A percentile compares a stretch with the other conserved stretches of the same genome.
These are phyloP conservation scores for Pocota personata DNA, from an alignment of 2,888 invertebrate species.

Conservation along the genomic window DNA sequence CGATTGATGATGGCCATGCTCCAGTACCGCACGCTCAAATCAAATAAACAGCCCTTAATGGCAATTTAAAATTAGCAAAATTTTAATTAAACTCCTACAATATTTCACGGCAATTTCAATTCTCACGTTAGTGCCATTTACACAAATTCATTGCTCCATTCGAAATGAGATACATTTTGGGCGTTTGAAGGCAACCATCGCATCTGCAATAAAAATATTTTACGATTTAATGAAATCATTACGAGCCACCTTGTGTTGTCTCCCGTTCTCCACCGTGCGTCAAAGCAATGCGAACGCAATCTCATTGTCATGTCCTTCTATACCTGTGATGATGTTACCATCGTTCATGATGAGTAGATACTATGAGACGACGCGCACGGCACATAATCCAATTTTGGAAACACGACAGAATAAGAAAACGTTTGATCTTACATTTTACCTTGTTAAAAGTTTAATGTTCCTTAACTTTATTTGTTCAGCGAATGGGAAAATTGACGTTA, in stretches of 20 bases:
- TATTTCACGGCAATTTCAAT: slow-evolving; percentile 52
- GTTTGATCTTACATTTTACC: slow-evolving; percentile 66
- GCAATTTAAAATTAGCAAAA: slow-evolving; percentile 69
- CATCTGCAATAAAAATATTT: slow-evolving; percentile 69
- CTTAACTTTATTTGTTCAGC: slow-evolving; percentile 69
- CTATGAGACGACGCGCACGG: not conserved
- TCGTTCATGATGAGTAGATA: slow-evolving; percentile 13
- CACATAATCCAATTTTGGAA: slow-evolving; percentile 46
- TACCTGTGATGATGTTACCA: not conserved
- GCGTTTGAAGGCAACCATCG: slow-evolving; percentile 43
- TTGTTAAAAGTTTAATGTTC: slow-evolving; percentile 72
- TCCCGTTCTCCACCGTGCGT: not conserved
- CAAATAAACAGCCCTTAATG: slow-evolving; percentile 65
- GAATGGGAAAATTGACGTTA: slow-evolving; percentile 63
- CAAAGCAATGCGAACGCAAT: slow-evolving; percentile 12
- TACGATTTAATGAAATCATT: slow-evolving; percentile 72
- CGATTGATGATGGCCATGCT: not conserved
- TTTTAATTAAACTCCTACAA: slow-evolving; percentile 68
- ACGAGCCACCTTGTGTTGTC: slow-evolving; percentile 14
- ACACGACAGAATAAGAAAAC: slow-evolving; percentile 49
- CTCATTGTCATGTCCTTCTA: slow-evolving; percentile 22
- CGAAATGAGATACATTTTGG: slow-evolving; percentile 43
- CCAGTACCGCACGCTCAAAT: slow-evolving; percentile 10
- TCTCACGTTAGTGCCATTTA: slow-evolving; percentile 43
- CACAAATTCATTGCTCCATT: slow-evolving; percentile 47